Evolutionary conservation across 92 coral and sea anemone species (phyloP), one percentile per base, ranked within the genome.

Genomic region (Paragorgia papillata): DNA sequence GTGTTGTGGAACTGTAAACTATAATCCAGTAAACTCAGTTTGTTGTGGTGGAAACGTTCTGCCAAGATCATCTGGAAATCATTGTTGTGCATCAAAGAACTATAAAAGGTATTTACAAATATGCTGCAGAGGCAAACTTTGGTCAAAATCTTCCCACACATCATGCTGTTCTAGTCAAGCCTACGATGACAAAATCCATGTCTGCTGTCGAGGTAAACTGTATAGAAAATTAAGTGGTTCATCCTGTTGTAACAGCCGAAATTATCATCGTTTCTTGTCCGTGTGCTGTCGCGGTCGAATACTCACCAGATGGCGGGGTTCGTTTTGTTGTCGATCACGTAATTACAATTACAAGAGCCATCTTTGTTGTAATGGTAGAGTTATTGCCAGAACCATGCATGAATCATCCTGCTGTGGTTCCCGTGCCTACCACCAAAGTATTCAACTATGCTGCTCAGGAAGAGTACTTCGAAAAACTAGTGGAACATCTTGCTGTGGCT

Each of bases 401-500:
- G 76, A 59, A 2, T 2, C 59, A 3, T 46, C 19, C 7, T 69
- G 76, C 28, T 69, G 76, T 69, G 76, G 76, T 28, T 24, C 76
- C 19, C 13, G 27, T 27, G 20, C 31, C 40, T 26, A 48, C 14
- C 39, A 69, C 61, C 27, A 35, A 9, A 41, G 57, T 14, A 2
- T 0, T 27, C 49, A 50, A 19, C 40, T 69, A 10, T 69, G 76
- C 61, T 69, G 76, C 40, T 21, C 5, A n/a, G 32, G 32, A 18
- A 54, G 30, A 22, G 51, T 69, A 2, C 21, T 19, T 10, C 46
- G 58, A 31, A 69, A 22, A 48, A 41, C 39, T 7, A 41, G 57
- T 69, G 76, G 76, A 18, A 69, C 76, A 25, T 21, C 37, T 49
- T 69, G 76, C 33, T 69, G 76, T 69, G 76, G 76, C 2, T 69